Conservation (phyloP, 1,140 invertebrate genomes). For the Caenorhabditis remanei region DNA sequence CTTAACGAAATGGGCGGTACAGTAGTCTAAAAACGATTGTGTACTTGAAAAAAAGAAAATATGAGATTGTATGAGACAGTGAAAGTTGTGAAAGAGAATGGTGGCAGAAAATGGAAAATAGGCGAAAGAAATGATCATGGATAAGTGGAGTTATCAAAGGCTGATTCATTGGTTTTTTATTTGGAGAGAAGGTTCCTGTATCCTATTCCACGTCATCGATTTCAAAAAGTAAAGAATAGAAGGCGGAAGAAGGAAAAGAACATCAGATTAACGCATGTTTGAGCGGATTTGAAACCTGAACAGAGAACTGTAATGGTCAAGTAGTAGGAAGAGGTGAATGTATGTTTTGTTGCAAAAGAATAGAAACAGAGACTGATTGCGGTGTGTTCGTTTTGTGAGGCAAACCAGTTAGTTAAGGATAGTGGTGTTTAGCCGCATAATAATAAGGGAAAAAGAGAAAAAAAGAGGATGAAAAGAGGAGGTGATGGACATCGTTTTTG, state of each 20-base stretch:
- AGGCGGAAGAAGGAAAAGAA: constrained; percentile 33
- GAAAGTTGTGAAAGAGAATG: background rate
- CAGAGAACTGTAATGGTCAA: constrained; percentile 21
- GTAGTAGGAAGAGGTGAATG: background rate
- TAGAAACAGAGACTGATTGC: background rate
- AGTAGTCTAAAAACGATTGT: constrained; percentile 47
- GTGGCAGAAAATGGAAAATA: background rate
- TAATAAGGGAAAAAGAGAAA: constrained; percentile 16
- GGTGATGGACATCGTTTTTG: background rate
- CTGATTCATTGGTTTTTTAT: constrained; percentile 21
- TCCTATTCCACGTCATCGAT: background rate
- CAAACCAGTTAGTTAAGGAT: constrained; percentile 41
- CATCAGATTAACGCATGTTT: constrained; percentile 6
- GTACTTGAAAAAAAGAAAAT: constrained; percentile 53
- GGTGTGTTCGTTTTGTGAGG: constrained; percentile 19
- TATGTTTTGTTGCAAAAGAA: constrained; percentile 31
- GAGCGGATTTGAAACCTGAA: constrained; percentile 53
- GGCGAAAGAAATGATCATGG: constrained; percentile 12
- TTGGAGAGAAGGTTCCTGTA: background rate
- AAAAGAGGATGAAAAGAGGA: too few relatives aligned
- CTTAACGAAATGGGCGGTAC: constrained; percentile 38
- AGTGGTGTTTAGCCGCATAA: constrained; percentile 40
- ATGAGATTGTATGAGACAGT: constrained; percentile 26
- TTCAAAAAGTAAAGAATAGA: background rate
- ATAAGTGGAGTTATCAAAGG: constrained; percentile 43